Conservation (phyloP, 53 echinoderm and acorn worm species). For the Echinarachnius parma region DNA sequence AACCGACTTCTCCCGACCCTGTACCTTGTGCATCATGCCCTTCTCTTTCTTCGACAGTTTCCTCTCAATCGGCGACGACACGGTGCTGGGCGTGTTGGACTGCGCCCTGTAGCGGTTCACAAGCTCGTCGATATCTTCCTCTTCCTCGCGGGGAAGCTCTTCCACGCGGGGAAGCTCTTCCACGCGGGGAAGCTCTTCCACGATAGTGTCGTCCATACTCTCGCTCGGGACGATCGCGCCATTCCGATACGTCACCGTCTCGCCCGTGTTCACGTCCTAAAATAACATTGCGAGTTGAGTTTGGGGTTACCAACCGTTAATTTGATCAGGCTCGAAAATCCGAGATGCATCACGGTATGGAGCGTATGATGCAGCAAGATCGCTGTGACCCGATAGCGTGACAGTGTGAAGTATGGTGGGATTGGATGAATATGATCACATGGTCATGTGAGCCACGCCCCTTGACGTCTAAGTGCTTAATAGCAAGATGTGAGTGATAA, state of each 20-base stretch:
- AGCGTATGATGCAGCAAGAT: too few relatives aligned
- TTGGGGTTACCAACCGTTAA: too few relatives aligned
- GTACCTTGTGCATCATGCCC: conserved; percentile 30
- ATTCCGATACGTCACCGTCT: not conserved
- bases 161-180: not conserved
- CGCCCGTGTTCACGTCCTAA: conserved; percentile 8
- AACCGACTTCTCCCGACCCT: too few relatives aligned
- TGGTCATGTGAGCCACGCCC: too few relatives aligned
- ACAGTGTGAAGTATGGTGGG: too few relatives aligned
- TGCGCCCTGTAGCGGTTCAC: conserved; percentile 1
- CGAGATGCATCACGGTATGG: too few relatives aligned
- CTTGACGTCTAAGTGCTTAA: too few relatives aligned
- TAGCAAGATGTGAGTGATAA: too few relatives aligned
- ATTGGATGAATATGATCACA: too few relatives aligned
- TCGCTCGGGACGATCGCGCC: not conserved
- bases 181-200: not conserved
- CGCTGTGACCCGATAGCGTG: too few relatives aligned
- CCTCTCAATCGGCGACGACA: conserved; percentile 1
- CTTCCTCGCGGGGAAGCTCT: not conserved
- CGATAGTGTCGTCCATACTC: not conserved
- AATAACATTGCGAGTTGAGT: not conserved
- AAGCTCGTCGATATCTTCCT: not conserved
- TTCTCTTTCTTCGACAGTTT: conserved; percentile 14
- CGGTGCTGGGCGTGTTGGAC: not conserved
- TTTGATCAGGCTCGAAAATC: too few relatives aligned